A percentile compares a stretch with the other conserved stretches of the same genome.
These are phyloP conservation scores for Heteropelma amictum DNA, from an alignment of 2,888 invertebrate genomes.

Conservation along the genomic window DNA sequence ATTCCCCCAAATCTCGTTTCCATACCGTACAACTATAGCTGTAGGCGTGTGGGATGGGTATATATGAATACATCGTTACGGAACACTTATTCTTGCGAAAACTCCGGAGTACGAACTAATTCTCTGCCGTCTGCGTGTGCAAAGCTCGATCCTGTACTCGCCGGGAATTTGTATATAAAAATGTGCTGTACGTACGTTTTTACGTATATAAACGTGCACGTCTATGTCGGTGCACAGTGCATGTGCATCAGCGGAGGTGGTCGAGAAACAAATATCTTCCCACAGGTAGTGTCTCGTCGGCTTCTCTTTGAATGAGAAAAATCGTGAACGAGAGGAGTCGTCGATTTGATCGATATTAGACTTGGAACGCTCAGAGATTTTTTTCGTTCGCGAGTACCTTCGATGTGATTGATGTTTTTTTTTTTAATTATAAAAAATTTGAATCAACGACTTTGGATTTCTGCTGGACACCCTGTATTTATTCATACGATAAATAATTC, in stretches of 20 bases:
- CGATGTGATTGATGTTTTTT: no score
- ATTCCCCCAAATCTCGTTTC: not conserved
- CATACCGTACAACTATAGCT: not conserved
- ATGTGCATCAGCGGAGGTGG: not conserved
- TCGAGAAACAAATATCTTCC: constrained; percentile 47
- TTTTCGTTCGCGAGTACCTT: no score
- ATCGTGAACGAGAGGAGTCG: no score
- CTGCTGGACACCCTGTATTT: not conserved
- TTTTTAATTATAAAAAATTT: no score
- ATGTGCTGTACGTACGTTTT: no score
- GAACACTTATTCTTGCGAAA: constrained; percentile 51
- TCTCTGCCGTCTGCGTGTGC: constrained; percentile 7
- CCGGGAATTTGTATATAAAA: no score
- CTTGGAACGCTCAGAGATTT: no score
- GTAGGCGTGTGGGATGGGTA: constrained; percentile 5
- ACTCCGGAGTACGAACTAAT: constrained; percentile 17
- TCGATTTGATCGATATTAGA: no score
- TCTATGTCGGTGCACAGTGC: not conserved
- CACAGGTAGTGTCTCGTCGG: constrained; percentile 33
- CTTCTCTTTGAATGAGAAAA: constrained; percentile 29
- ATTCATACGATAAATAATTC: constrained; percentile 17
- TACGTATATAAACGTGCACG: no score
- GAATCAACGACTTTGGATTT: no score
- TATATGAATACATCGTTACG: constrained; percentile 52
- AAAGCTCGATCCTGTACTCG: constrained; percentile 37